These are phyloP conservation scores for Microchrysa polita DNA, from an alignment of 2,888 invertebrate species.

Conservation along the genomic window DNA sequence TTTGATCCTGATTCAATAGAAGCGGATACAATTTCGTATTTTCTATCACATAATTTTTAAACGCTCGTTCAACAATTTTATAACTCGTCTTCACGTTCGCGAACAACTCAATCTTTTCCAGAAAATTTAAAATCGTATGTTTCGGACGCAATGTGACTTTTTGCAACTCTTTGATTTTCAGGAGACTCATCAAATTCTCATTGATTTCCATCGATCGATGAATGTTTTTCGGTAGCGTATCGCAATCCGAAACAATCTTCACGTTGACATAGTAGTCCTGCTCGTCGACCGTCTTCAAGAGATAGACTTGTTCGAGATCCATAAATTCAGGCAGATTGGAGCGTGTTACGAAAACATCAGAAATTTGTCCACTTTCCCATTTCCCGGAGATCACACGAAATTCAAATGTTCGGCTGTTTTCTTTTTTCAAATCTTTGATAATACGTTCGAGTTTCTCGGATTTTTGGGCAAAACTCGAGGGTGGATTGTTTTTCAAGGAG, in stretches of 20 bases:
- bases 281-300: conserved; percentile 56
- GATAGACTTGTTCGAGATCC: conserved; percentile 60
- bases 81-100: conserved; percentile 61
- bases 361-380: conserved; percentile 61
- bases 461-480: conserved; percentile 55
- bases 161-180: conserved; percentile 60
- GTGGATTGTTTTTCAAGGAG: conserved; percentile 52
- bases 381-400: conserved; percentile 61
- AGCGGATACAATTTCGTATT: conserved; percentile 58
- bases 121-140: conserved; percentile 61
- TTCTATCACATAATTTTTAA: conserved; percentile 62
- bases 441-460: conserved; percentile 60
- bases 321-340: conserved; percentile 61
- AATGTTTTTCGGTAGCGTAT: conserved; percentile 58
- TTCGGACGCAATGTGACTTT: conserved; percentile 60
- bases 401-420: conserved; percentile 58
- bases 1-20: conserved; percentile 62
- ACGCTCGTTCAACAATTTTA: conserved; percentile 62
- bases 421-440: conserved; percentile 59
- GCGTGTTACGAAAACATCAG: conserved; percentile 61
- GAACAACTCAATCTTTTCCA: conserved; percentile 63
- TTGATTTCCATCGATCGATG: conserved; percentile 62
- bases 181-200: conserved; percentile 61
- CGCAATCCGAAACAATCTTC: conserved; percentile 55
- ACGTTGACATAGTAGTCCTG: conserved; percentile 53